Evolutionary conservation across 2,797 vertebrate genomes (phyloP), one percentile per base, ranked within the genome.

Genomic region (Alca torda): DNA sequence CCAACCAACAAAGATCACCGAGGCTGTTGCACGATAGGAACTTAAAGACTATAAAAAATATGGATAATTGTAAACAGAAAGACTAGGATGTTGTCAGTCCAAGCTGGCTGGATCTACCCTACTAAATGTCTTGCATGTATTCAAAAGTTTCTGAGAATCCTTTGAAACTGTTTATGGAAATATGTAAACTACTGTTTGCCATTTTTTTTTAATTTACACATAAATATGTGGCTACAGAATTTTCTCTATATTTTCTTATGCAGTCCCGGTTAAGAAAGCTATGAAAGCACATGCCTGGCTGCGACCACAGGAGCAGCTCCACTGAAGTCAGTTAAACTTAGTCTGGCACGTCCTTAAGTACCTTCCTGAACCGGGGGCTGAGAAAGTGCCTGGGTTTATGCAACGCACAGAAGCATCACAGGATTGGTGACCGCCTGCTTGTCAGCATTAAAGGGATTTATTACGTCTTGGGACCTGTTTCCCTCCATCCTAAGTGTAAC

Each of bases 21-120:
- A 94, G 87, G 89, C 87, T 91, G 87, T 82, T 96, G 87, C 59
- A 63, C 53, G 68, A 81, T 37, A 93, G 76, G 74, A 90, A 74
- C 70, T 92, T 51, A 85, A 78, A 69, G 67, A 64, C 48, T 91
- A 56, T 39, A 5, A 94, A 82, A 86, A 82, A 46, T 43, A 83
- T 1, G 91, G 79, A 39, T 95, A 82, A 87, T 45, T 95, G 92
- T 95, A 96, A 97, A 95, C 94, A 95, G 89, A 91, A 91, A 93
- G 57, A 76, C 60, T 41, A 87, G 82, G 75, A 91, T 73, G 70
- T 53, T 89, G 24, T 92, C 94, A 96, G 94, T 94, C 95, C 95
- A 84, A 73, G 76, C 54, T 91, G 84, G 95, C 89, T 8, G 3
- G 79, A 93, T 89, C 87, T 89, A 88, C 56, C 76, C 91, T 85